Evolutionary conservation across 2,797 vertebrate species (phyloP), one percentile per base, ranked within the genome.

Genomic region (Microhierax caerulescens): DNA sequence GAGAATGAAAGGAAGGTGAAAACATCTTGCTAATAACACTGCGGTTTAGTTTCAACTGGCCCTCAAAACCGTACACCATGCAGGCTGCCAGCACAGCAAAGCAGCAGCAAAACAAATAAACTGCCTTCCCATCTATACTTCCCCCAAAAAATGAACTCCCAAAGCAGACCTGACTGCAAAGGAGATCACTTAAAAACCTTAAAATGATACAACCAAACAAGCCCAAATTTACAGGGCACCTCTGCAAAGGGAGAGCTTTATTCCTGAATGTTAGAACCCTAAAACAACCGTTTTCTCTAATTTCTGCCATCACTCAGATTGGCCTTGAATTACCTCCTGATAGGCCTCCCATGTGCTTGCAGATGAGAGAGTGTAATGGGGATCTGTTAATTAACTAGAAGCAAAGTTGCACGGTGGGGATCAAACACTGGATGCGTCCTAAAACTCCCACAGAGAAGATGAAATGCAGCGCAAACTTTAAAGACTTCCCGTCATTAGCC

Each of bases 401-500:
- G 98, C 98, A 98, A 98, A 98, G 97, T 98, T 98, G 98, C 98
- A 92, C 98, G 97, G 98, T 98, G 97, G 98, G 99, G 99, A 99
- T 99, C 99, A 99, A 99, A 99, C 99, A 97, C 98, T 98, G 98
- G 98, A 98, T 98, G 98, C 98, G 98, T 98, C 99, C 99, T 98
- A 98, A 98, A 99, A 98, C 98, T 98, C 99, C 99, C 98, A 98
- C 98, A 97, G 98, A 98, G 99, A 98, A 99, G 98, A 99, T 99
- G 99, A 99, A 99, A 99, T 99, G 98, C 98, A 96, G 98, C 96
- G 98, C 98, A 98, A 99, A 99, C 99, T 99, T 99, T 99, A 99
- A 99, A 99, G 99, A 99, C 99, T 99, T 99, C 99, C 99, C 99
- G 99, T 99, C 99, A 99, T 99, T 99, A 99, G 99, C 98, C 97